phyloP scores from a whole-genome alignment of 2,797 vertebrate genomes.

The Chaetophractus vellerosus region DNA sequence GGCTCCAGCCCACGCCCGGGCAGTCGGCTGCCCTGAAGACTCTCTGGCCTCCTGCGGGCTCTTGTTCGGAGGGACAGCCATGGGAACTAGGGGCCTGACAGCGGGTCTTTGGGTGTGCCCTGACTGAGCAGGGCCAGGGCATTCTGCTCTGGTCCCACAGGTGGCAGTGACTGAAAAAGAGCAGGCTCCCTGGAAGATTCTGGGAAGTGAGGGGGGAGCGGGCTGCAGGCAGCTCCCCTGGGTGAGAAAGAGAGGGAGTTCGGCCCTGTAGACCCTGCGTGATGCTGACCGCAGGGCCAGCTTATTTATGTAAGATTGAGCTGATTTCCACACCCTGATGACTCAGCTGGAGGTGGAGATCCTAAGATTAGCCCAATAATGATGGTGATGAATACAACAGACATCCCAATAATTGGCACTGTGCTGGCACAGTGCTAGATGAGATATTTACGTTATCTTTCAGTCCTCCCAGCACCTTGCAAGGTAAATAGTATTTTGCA shows the following conservation, averaged over 20 bases:
- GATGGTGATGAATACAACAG: background rate
- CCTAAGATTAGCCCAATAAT: background rate
- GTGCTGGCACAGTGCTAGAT: background rate
- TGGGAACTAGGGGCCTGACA: background rate
- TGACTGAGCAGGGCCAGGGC: background rate
- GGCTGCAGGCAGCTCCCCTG: background rate
- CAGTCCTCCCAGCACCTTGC: background rate
- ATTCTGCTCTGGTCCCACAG: background rate
- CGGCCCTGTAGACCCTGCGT: background rate
- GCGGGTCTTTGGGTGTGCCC: background rate
- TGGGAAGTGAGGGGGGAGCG: no score
- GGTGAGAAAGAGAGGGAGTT: background rate
- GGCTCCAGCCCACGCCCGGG: background rate
- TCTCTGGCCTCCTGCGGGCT: background rate
- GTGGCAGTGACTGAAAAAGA: background rate
- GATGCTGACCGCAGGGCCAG: conserved; percentile 46
- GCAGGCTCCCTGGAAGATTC: background rate
- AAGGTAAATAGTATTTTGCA: conserved; percentile 60
- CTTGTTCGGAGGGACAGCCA: background rate
- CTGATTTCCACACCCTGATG: background rate
- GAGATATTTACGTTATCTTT: background rate
- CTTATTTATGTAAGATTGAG: conserved; percentile 51
- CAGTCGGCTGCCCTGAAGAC: background rate
- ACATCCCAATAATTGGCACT: conserved; percentile 12
- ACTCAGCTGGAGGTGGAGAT: conserved; percentile 45